Conservation (phyloP, 1,140 invertebrate species). For the Penaeus indicus region DNA sequence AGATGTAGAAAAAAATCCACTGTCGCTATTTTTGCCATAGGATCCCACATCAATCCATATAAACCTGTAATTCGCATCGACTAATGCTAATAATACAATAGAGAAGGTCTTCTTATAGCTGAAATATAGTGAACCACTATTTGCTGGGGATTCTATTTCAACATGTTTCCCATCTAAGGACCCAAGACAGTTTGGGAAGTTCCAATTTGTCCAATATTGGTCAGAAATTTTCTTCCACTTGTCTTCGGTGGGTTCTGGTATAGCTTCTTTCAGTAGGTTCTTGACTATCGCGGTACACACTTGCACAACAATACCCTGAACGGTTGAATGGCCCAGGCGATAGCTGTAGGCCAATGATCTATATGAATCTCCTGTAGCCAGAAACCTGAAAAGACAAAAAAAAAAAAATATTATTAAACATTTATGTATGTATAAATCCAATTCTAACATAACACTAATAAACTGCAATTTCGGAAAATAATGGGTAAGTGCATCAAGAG, state of each 20-base stretch:
- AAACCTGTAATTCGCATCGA: slow-evolving; percentile 17
- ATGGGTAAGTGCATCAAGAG: no score
- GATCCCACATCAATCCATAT: slow-evolving; percentile 17
- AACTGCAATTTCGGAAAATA: no score
- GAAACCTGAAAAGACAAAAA: slow-evolving; percentile 23
- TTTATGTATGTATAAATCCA: no score
- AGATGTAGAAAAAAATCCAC: slow-evolving; percentile 33
- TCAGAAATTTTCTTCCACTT: neutral
- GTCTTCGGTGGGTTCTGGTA: neutral
- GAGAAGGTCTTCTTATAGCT: slow-evolving; percentile 25
- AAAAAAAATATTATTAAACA: neutral
- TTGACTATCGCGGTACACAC: neutral
- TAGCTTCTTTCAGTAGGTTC: neutral
- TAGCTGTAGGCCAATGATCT: slow-evolving; percentile 43
- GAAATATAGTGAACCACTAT: slow-evolving; percentile 28
- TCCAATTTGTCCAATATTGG: neutral
- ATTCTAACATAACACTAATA: no score
- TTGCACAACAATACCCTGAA: neutral
- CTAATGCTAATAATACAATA: slow-evolving; percentile 39
- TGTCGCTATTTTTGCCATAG: slow-evolving; percentile 26
- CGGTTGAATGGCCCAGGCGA: slow-evolving; percentile 9
- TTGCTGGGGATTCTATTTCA: neutral
- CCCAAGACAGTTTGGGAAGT: neutral
- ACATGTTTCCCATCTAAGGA: slow-evolving; percentile 12
- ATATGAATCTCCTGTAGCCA: slow-evolving; percentile 42